Conservation (phyloP, 2,113 vertebrate genomes). For the Polypterus senegalus region DNA sequence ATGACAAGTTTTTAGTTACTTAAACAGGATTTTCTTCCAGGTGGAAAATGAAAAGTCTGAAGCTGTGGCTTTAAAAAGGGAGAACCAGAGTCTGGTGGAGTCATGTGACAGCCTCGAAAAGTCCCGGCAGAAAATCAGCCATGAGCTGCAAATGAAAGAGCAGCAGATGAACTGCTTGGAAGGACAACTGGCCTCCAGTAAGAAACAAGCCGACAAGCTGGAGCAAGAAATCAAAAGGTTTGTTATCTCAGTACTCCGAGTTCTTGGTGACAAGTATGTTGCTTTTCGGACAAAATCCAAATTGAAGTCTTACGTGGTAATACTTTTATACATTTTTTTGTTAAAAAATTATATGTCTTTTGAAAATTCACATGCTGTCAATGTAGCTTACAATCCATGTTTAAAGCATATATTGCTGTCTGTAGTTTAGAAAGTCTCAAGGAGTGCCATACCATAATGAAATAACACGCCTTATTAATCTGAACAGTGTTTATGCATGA, state of each 20-base stretch:
- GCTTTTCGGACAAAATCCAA: too few species aligned
- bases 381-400: too few species aligned
- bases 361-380: too few species aligned
- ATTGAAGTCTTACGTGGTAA: too few species aligned
- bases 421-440: too few species aligned
- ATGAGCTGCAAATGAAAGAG: constrained; percentile 78
- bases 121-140: constrained; percentile 61
- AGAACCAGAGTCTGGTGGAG: constrained; percentile 76
- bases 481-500: too few species aligned
- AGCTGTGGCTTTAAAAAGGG: constrained; percentile 61
- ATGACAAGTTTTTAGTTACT: neutral
- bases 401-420: too few species aligned
- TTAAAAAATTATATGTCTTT: too few species aligned
- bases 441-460: too few species aligned
- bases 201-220: constrained; percentile 67
- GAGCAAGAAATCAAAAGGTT: constrained; percentile 85
- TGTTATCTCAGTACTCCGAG: constrained; percentile 4
- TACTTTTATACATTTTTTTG: too few species aligned
- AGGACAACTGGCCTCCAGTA: constrained; percentile 70
- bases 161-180: constrained; percentile 75
- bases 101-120: constrained; percentile 77
- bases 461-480: too few species aligned
- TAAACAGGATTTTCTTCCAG: constrained; percentile 30
- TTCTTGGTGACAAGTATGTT: too few species aligned
- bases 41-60: constrained; percentile 77